Base-by-base conservation (phyloP, 2,888 invertebrate genomes). In the Andrena trimmerana region DNA sequence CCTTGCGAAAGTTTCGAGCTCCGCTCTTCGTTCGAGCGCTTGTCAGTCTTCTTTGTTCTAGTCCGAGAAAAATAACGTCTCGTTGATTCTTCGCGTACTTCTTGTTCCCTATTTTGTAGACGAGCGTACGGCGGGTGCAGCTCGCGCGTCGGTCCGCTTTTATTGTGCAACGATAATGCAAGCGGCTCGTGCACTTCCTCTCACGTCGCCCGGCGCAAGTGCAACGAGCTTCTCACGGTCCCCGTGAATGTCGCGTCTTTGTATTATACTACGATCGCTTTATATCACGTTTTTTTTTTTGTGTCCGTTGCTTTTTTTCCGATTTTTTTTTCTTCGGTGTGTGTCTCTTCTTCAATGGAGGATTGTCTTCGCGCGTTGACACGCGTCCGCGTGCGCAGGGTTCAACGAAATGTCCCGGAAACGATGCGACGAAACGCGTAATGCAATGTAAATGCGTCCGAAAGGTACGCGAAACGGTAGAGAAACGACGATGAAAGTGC, bases 11-110 rank as follows among this genome's bases (percentile, higher is more conserved):
- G 60, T 36, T 54, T 75, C 71, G 75, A 82, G 80, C 82, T 57
- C 57, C 24, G 67, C 78, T 29, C 68, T 42, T 70, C 66, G 75
- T 80, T 80, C 71, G 75, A 76, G 63, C 68, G 71, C 48, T 75
- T 76, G 71, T 83, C 80, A 80, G 82, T 83, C 82, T 80, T 76
- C 66, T 71, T 75, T 73, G 57, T 74, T 83, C 85, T 78, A 78
- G 62, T 86, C 73, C 86, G 77, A 77, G 78, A 86, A 86, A 86
- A 86, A 86, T 86, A 86, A 84, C 74, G 76, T 69, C 62, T 67
- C 78, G 66, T 78, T 74, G 57, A 83, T 76, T 77, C 79, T 69
- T 78, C 70, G 71, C 78, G 70, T 86, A 81, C 50, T 79, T 42
- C 84, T 86, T 86, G 86, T 73, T 86, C 86, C 86, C 84, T 74